These are phyloP conservation scores for Drosophila burlai DNA, from an alignment of 1,140 invertebrate species.

Conservation along the genomic window DNA sequence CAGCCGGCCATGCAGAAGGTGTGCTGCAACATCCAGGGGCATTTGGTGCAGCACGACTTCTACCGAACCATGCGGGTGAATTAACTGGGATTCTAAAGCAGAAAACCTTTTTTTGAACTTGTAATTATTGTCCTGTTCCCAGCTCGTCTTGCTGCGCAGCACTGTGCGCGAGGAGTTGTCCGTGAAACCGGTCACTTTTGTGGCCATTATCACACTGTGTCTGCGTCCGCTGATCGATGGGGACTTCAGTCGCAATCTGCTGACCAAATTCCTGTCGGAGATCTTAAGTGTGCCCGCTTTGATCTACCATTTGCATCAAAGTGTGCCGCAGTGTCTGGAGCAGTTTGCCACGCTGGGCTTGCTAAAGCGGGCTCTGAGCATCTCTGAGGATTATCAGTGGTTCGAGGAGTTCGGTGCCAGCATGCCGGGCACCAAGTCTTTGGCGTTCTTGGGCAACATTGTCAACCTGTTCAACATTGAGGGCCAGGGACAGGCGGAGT, in stretches of 20 bases:
- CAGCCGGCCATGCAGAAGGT: conserved; percentile 94
- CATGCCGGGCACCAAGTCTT: conserved; percentile 80
- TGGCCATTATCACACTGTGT: conserved; percentile 94
- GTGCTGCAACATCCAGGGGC: conserved; percentile 96
- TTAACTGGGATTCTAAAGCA: neutral
- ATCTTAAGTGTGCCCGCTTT: conserved; percentile 96
- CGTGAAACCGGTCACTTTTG: conserved; percentile 92
- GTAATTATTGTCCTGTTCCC: conserved; percentile 10
- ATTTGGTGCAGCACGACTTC: conserved; percentile 94
- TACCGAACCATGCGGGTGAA: conserved; percentile 93
- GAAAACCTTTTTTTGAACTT: neutral
- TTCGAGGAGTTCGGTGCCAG: conserved; percentile 71
- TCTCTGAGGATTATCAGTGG: conserved; percentile 67
- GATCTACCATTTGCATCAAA: conserved; percentile 91
- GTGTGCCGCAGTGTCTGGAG: conserved; percentile 91
- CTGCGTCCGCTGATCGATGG: conserved; percentile 93
- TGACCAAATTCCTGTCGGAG: conserved; percentile 95
- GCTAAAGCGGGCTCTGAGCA: conserved; percentile 65
- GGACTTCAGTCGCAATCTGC: conserved; percentile 94
- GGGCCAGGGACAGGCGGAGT: conserved; percentile 69
- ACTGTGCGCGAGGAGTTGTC: conserved; percentile 92
- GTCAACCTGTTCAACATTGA: conserved; percentile 83
- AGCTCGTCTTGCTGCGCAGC: conserved; percentile 91
- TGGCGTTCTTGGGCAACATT: conserved; percentile 81
- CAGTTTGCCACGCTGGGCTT: conserved; percentile 61